Evolutionary conservation across 2,888 invertebrate genomes (phyloP), one percentile per base, ranked within the genome.

Genomic region (Monoplex corrugatus): DNA sequence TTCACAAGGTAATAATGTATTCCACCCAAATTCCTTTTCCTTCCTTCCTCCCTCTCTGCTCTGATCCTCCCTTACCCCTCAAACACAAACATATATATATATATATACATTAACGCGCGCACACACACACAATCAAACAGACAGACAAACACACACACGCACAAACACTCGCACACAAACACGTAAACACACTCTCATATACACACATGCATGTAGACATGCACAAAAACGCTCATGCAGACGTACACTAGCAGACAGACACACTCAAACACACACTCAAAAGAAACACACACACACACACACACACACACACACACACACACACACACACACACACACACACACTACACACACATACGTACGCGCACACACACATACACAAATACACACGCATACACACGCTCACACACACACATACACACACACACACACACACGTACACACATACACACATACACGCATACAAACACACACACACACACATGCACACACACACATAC

Each of bases 331-430:
- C 63, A 23, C 63, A 13, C 28, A 28, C n/a, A 68, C n/a, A 68
- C 63, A 68, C 63, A 0, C 8, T n/a, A 68, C 8, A 63, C 63
- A 63, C 63, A 6, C 5, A 2, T n/a, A 6, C 63, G 2, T n/a
- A 63, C 63, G 2, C 63, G n/a, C 63, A 63, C 63, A 63, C 63
- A 63, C 63, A 63, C 63, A 63, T n/a, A 63, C 63, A 63, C 63
- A 63, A 23, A 3, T n/a, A 63, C 63, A 2, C 63, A 63, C 6
- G 2, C 28, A 63, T 6, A 23, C 23, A 63, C 63, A 63, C 63
- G 2, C 63, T 0, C 63, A 2, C 63, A 72, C 72, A 5, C 35
- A 32, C 35, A 72, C 35, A 72, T 35, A 72, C 35, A 72, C 72
- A 72, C 35, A 72, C 35, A 35, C 35, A 72, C 72, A 35, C 35